Evolutionary conservation across 30 jellyfish, hydroid and myxozoan species (phyloP).

Genomic region (Turritopsis dohrnii): DNA sequence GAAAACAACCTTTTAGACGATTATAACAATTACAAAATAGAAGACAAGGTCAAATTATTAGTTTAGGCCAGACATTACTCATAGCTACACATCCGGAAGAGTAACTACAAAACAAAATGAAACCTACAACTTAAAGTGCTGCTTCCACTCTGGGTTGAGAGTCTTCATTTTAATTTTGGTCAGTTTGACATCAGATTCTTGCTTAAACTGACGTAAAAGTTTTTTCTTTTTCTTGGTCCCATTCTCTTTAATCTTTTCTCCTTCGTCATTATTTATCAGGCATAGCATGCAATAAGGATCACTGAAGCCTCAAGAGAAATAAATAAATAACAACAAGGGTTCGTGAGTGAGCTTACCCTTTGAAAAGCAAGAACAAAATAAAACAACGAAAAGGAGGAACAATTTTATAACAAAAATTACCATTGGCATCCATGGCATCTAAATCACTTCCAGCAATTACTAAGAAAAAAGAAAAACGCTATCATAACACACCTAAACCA

Average conservation of each 20-base stretch:
- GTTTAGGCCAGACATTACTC: no score
- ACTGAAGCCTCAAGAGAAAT: slow-evolving; percentile 57
- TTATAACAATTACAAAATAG: no score
- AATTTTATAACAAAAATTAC: slow-evolving; percentile 41
- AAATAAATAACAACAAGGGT: not conserved
- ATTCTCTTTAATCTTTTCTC: slow-evolving; percentile 57
- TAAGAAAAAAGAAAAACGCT: slow-evolving; percentile 7
- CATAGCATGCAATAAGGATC: slow-evolving; percentile 94
- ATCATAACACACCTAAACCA: not conserved
- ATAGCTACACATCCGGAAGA: not conserved
- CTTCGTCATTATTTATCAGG: slow-evolving; percentile 50
- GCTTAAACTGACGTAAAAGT: slow-evolving; percentile 50
- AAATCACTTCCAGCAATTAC: slow-evolving; percentile 63
- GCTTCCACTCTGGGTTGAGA: slow-evolving; percentile 87
- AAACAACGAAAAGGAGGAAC: not conserved
- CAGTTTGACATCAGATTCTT: slow-evolving; percentile 48
- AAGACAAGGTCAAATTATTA: no score
- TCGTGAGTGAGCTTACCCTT: not conserved
- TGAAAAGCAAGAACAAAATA: not conserved
- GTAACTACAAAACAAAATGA: not conserved
- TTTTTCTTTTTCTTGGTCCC: slow-evolving; percentile 51
- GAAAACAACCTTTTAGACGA: no score
- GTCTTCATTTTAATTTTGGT: slow-evolving; percentile 64
- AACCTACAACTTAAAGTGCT: slow-evolving; percentile 66
- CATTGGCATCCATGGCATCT: slow-evolving; percentile 93